phyloP scores from a whole-genome alignment of 2,888 invertebrate genomes.

The Pristionchus exspectatus region DNA sequence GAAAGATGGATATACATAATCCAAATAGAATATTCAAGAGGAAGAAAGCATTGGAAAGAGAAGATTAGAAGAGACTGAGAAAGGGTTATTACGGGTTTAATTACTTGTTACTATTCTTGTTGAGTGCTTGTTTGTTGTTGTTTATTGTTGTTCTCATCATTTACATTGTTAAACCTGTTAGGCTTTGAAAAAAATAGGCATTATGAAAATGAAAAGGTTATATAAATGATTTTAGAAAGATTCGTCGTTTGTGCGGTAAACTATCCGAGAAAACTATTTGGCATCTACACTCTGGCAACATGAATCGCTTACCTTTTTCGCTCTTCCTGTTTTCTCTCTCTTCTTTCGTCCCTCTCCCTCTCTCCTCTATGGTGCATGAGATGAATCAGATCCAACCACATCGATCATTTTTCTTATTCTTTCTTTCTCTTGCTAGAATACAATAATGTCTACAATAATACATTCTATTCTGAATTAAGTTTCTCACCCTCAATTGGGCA shows the following conservation, averaged over 20 bases:
- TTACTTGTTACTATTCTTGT: constrained; percentile 4
- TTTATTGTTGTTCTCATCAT: constrained; percentile 34
- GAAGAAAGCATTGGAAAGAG: constrained; percentile 23
- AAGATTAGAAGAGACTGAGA: neutral
- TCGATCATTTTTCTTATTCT: neutral
- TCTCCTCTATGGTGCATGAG: neutral
- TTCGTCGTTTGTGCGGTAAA: neutral
- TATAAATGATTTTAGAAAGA: neutral
- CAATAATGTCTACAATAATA: neutral
- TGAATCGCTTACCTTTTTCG: neutral
- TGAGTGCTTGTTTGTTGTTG: constrained; percentile 23
- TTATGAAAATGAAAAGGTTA: neutral
- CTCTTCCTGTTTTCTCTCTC: neutral
- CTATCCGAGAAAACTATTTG: neutral
- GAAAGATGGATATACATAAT: constrained; percentile 41
- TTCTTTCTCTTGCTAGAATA: neutral
- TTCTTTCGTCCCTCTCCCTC: neutral
- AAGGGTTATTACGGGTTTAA: constrained; percentile 11
- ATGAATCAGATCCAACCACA: neutral
- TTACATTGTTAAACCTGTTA: constrained; percentile 1
- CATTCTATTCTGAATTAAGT: neutral
- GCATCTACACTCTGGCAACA: neutral
- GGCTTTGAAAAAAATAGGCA: neutral
- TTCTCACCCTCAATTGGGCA: neutral
- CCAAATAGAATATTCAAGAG: constrained; percentile 43